Evolutionary conservation across 2,888 invertebrate genomes (phyloP), one percentile per base, ranked within the genome.

Genomic region (Tenthredo livida): DNA sequence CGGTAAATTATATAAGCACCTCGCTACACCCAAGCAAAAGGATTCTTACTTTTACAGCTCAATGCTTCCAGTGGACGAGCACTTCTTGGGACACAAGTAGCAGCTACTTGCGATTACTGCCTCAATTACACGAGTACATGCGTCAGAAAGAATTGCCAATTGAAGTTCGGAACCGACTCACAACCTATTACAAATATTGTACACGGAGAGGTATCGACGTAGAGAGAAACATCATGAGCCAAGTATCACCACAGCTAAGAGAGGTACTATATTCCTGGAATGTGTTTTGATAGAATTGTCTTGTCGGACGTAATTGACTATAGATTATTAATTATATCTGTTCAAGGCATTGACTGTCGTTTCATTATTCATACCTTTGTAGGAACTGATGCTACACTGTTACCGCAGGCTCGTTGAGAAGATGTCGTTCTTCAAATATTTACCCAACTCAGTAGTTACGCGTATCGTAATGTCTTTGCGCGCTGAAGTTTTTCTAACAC

Each of bases 41-140:
- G 25, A 61, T 67, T 67, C 1, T 25, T 47, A 50, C 25, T 65
- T 61, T n/a, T 83, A 47, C 85, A 91, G 91, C 88, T 0, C 91
- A 90, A 88, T 88, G 91, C 72, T 85, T 90, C 12, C 89, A 91
- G 33, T 80, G 92, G 17, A 87, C 91, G 86, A 86, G 88, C 6
- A 90, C 89, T 1, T 88, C 89, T 61, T 85, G 88, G 21, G 89
- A 89, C 33, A 87, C 89, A 21, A 87, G 86, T 61, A 91, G 90
- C 67, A 89, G 88, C 43, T 88, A 90, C 43, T 73, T 88, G 40
- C 89, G 88, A 67, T 84, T 89, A 25, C 80, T 91, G 1, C 92
- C 93, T 82, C 94, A 94, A 86, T 88, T 94, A 37, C 89, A 92
- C 54, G 94, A 94, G 67, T 94, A 93, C 85, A 92, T 94, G 90